Percentiles rank a stretch among this genome's conserved stretches.
phyloP scores from a whole-genome alignment of 2,113 vertebrate species.

The Silurus glanis region DNA sequence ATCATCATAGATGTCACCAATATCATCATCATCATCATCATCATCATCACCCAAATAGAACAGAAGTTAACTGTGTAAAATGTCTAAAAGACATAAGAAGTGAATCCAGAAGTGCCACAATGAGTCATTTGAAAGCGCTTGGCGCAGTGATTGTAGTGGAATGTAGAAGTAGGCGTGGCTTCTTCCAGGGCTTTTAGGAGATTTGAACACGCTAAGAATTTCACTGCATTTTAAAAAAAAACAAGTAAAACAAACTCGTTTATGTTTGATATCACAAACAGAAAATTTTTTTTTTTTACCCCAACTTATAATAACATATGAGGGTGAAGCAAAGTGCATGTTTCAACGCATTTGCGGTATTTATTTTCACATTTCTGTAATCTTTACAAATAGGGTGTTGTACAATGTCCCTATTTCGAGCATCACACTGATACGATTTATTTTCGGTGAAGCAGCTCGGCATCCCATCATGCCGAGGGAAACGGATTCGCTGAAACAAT shows the following conservation, averaged over 20 bases:
- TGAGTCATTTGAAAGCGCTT: not conserved
- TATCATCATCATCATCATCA: no score
- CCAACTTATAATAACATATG: no score
- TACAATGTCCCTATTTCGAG: not conserved
- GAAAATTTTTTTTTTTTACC: not conserved
- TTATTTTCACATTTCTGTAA: not conserved
- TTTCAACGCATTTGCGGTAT: not conserved
- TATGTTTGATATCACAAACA: not conserved
- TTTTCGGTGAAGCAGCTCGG: slow-evolving; percentile 2
- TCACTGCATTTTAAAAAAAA: not conserved
- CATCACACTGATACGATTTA: not conserved
- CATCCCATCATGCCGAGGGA: slow-evolving; percentile 37
- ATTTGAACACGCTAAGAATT: not conserved
- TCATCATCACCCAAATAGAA: no score
- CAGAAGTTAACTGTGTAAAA: no score
- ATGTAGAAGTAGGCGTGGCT: not conserved
- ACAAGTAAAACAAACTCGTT: not conserved
- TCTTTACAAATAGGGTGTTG: not conserved
- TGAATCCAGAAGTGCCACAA: not conserved
- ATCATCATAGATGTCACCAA: no score
- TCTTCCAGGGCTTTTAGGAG: not conserved
- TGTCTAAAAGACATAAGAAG: not conserved
- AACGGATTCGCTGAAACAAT: slow-evolving; percentile 24
- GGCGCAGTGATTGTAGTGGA: no score
- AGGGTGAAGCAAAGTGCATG: no score